phyloP scores from a whole-genome alignment of 2,113 vertebrate genomes.

The Scatophagus argus region DNA sequence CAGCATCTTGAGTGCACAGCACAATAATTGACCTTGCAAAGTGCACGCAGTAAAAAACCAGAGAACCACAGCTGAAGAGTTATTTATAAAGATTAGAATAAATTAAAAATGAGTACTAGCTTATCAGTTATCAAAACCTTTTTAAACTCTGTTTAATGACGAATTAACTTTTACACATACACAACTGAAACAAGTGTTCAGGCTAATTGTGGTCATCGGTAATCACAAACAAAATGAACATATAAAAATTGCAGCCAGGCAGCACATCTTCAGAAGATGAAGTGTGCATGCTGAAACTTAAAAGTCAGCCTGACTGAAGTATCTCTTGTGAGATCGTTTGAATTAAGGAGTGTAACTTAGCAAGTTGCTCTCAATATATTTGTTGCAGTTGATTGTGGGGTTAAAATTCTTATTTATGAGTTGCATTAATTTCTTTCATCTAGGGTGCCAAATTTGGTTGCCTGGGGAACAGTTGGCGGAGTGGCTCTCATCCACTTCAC shows the following conservation, averaged over 20 bases:
- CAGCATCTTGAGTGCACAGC: not conserved
- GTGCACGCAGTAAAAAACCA: not conserved
- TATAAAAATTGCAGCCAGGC: not conserved
- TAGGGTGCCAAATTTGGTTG: conserved; percentile 88
- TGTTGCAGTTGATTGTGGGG: not conserved
- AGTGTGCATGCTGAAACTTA: not conserved
- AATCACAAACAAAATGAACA: not conserved
- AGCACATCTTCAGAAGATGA: not conserved
- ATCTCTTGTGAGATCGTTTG: not conserved
- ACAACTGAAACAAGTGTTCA: not conserved
- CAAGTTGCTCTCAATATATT: not conserved
- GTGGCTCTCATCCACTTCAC: conserved; percentile 89
- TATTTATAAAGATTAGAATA: not conserved
- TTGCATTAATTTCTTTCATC: conserved; percentile 6
- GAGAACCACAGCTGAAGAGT: not conserved
- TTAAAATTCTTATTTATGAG: not conserved
- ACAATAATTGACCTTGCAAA: not conserved
- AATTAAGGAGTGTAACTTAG: not conserved
- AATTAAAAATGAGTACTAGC: not conserved
- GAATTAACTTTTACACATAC: not conserved
- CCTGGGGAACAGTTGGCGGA: conserved; percentile 87
- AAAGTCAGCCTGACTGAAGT: not conserved
- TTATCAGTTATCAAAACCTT: not conserved
- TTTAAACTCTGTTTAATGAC: not conserved
- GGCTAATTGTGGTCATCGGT: not conserved